Conservation (phyloP, 1,140 invertebrate genomes). For the Protaetia brevitarsis region DNA sequence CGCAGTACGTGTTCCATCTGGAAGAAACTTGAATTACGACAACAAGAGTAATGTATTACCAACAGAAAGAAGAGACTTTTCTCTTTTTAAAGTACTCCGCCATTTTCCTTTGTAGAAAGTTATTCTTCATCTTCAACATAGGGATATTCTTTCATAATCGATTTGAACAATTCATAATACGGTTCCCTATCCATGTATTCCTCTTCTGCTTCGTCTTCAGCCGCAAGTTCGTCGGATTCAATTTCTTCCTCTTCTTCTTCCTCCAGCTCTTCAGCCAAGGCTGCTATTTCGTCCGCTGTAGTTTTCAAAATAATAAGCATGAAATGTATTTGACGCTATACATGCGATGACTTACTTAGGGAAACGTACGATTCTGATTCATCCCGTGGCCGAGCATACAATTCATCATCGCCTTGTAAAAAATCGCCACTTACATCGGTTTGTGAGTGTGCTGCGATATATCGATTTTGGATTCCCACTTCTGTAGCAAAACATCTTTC, state of each 20-base stretch:
- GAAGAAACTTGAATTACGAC: not conserved
- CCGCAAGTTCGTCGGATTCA: slow-evolving; percentile 22
- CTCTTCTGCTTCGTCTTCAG: slow-evolving; percentile 30
- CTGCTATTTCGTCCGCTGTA: not conserved
- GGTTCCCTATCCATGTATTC: slow-evolving; percentile 32
- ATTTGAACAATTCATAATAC: slow-evolving; percentile 33
- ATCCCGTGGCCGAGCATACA: not conserved
- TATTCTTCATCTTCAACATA: slow-evolving; percentile 35
- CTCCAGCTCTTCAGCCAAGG: not conserved
- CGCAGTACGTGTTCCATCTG: slow-evolving; percentile 40
- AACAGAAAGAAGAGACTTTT: slow-evolving; percentile 28
- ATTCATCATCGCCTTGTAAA: not conserved
- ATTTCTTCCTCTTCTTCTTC: slow-evolving; percentile 17
- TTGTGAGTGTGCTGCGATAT: not conserved
- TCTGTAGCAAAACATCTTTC: not conserved
- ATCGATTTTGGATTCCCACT: not conserved
- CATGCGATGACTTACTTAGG: not conserved
- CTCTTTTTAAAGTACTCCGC: slow-evolving; percentile 40
- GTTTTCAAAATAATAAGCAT: not conserved
- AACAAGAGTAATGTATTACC: not conserved
- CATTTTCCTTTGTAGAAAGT: slow-evolving; percentile 40
- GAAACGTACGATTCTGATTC: not conserved
- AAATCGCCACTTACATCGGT: slow-evolving; percentile 19
- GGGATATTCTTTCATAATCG: slow-evolving; percentile 27
- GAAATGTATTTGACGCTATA: not conserved